Evolutionary conservation across 1,140 invertebrate species (phyloP), one percentile per base, ranked within the genome.

Genomic region (Papilio glaucus): DNA sequence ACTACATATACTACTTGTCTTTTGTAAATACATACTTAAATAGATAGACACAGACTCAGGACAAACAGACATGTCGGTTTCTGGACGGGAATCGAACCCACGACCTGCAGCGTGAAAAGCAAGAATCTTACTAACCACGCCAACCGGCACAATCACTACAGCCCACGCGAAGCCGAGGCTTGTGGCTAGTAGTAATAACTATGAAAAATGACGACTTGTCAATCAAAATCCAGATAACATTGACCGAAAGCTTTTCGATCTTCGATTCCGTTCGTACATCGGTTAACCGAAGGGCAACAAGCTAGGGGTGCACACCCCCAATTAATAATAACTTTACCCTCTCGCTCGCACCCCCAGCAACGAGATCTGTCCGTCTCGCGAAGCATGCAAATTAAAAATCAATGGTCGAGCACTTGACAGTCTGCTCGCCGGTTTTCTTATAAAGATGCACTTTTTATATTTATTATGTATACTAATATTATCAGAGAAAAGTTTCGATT

Each of bases 361-460:
- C 13, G 8, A 10, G 42, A 26, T 69, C 57, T 69, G n/a, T 15
- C 53, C 53, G 21, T 73, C 72, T 26, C 53, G 33, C 29, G 57
- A 53, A 21, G 10, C 63, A 68, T 42, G 72, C 72, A 73, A 73
- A 73, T 73, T 63, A 73, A 73, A 73, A 73, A 73, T 73, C 72
- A 73, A 73, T 73, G 72, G 4, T 0, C 21, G 21, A 57, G 63
- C 62, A 73, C 72, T 73, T 73, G 72, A 57, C 49, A 57, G 49
- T 57, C 49, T 45, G n/a, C 24, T 9, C 21, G 45, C 9, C 18
- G 49, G 15, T 15, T 57, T 57, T 57, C 49, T 57, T 57, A 2
- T 49, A 9, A 9, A 57, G 49, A 57, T 57, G 49, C 49, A 57
- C 21, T 57, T 57, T 53, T n/a, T n/a, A n/a, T 57, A 24, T 57